A percentile compares a stretch with the other conserved stretches of the same genome.
Evolutionary conservation across 2,797 vertebrate species (phyloP).

Genomic region (Sebastolobus alascanus): DNA sequence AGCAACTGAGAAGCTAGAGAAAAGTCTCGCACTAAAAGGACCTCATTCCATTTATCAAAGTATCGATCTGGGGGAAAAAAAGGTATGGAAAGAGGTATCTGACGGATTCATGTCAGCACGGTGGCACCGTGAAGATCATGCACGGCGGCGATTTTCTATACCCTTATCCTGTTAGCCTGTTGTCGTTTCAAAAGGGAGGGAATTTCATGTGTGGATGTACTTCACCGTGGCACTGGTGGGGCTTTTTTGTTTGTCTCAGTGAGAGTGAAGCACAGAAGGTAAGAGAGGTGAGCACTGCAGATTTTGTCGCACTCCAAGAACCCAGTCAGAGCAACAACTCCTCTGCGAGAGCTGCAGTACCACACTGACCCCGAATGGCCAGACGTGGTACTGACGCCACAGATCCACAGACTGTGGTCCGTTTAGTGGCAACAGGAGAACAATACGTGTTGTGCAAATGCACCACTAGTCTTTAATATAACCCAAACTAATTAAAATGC

Average conservation of each 20-base stretch:
- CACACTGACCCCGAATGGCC: conserved; percentile 80
- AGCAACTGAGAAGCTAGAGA: conserved; percentile 55
- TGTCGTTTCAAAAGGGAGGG: conserved; percentile 6
- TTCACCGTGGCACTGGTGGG: not conserved
- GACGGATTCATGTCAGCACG: conserved; percentile 32
- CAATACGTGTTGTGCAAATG: not conserved
- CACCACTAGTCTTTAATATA: conserved; percentile 1
- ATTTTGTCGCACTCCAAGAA: conserved; percentile 64
- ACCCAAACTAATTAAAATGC: conserved; percentile 25
- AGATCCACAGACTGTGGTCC: not conserved
- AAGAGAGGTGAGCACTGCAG: conserved; percentile 73
- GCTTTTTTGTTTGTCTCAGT: conserved; percentile 39
- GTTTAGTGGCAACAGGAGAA: conserved; percentile 7
- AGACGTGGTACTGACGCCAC: conserved; percentile 44
- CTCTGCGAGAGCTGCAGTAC: conserved; percentile 42
- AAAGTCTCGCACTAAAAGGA: conserved; percentile 49
- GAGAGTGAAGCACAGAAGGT: conserved; percentile 40
- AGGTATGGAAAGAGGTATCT: conserved; percentile 45
- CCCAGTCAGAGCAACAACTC: not conserved
- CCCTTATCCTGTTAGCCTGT: not conserved
- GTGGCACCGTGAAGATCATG: not conserved
- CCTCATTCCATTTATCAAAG: conserved; percentile 57
- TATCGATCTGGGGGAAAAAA: conserved; percentile 48
- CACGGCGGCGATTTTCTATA: not conserved
- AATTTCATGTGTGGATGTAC: not conserved